These are phyloP conservation scores for Polyploca ridens DNA, from an alignment of 2,888 invertebrate genomes.

Conservation along the genomic window DNA sequence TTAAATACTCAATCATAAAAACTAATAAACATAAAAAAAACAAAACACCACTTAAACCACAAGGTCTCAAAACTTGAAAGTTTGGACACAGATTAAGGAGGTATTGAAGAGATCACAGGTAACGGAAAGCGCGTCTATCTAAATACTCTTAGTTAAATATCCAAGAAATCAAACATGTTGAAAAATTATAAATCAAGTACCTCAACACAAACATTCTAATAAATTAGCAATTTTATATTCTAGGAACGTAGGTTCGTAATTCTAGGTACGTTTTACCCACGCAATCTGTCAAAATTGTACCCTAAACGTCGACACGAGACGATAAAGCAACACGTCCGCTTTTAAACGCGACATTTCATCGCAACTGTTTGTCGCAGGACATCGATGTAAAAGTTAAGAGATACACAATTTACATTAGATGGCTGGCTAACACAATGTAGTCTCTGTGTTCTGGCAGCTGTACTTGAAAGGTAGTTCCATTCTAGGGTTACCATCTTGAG, in stretches of 20 bases:
- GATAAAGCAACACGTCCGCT: slow-evolving; percentile 26
- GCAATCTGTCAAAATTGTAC: slow-evolving; percentile 15
- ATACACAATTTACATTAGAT: background rate
- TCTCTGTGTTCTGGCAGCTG: too few relatives aligned
- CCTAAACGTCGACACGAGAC: slow-evolving; percentile 29
- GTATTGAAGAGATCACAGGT: too few relatives aligned
- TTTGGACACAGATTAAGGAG: too few relatives aligned
- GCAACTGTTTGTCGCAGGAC: slow-evolving; percentile 30
- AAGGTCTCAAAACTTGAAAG: too few relatives aligned
- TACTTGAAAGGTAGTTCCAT: too few relatives aligned
- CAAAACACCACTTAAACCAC: too few relatives aligned
- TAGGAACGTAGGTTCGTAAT: background rate
- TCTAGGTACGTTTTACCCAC: background rate
- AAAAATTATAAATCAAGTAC: slow-evolving; percentile 1
- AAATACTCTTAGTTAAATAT: too few relatives aligned
- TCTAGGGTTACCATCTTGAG: too few relatives aligned
- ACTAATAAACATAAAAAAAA: too few relatives aligned
- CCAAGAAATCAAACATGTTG: slow-evolving; percentile 17
- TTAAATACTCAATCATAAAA: too few relatives aligned
- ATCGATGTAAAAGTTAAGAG: background rate
- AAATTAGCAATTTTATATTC: background rate
- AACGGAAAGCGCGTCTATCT: too few relatives aligned
- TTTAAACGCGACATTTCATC: slow-evolving; percentile 37
- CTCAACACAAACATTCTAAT: background rate
- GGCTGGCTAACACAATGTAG: background rate